phyloP scores from a whole-genome alignment of 2,888 invertebrate species.

The Drosophila kanekoi region DNA sequence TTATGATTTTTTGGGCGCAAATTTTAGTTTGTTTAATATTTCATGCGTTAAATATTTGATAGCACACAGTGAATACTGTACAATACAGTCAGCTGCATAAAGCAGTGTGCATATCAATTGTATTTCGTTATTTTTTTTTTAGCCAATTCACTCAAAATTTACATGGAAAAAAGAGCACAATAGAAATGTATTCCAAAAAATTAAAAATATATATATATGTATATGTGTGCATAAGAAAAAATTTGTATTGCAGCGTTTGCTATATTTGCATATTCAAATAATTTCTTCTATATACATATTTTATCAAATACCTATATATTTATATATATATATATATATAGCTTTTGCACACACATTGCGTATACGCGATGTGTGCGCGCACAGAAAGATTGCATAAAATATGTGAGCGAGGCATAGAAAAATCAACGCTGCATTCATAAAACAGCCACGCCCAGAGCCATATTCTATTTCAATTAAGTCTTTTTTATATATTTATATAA shows the following conservation, averaged over 20 bases:
- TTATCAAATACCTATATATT: slow-evolving; percentile 32
- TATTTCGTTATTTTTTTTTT: slow-evolving; percentile 11
- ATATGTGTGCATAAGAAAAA: slow-evolving; percentile 25
- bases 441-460: slow-evolving; percentile 18
- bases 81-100: slow-evolving; percentile 59
- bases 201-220: slow-evolving; percentile 28
- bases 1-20: slow-evolving; percentile 42
- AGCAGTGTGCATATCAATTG: slow-evolving; percentile 31
- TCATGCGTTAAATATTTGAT: slow-evolving; percentile 72
- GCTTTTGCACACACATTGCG: slow-evolving; percentile 12
- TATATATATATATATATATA: slow-evolving; percentile 14
- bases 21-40: slow-evolving; percentile 74
- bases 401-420: slow-evolving; percentile 41
- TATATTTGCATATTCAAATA: slow-evolving; percentile 80
- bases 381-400: slow-evolving; percentile 37
- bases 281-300: slow-evolving; percentile 34
- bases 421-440: slow-evolving; percentile 52
- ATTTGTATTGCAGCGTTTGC: slow-evolving; percentile 30
- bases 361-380: slow-evolving; percentile 20
- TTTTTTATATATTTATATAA: slow-evolving; percentile 7
- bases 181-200: slow-evolving; percentile 44
- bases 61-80: slow-evolving; percentile 27
- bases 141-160: slow-evolving; percentile 45
- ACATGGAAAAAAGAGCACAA: slow-evolving; percentile 40
- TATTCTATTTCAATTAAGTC: slow-evolving; percentile 55